Percentiles rank a stretch among this genome's conserved stretches.
phyloP scores from a whole-genome alignment of 1,140 invertebrate genomes.

The Cherax quadricarinatus region DNA sequence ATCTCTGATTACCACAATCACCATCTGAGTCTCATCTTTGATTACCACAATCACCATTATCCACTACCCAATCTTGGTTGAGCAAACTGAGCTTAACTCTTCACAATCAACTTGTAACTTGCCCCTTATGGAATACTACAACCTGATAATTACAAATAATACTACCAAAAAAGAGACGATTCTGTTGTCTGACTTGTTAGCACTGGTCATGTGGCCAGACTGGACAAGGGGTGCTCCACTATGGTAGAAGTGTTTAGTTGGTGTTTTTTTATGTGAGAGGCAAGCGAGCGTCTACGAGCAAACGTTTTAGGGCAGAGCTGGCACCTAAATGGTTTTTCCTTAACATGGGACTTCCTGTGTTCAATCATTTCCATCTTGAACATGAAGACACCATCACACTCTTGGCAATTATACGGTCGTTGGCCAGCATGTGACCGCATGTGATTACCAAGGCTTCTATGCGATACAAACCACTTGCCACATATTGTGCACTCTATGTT shows the following conservation, averaged over 20 bases:
- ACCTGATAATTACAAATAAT: no score
- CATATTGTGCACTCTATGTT: conserved; percentile 84
- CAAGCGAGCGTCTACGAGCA: conserved; percentile 2
- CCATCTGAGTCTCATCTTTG: no score
- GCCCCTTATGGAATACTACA: no score
- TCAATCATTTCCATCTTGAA: conserved; percentile 3
- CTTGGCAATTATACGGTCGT: conserved; percentile 91
- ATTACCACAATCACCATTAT: no score
- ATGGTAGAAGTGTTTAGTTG: background rate
- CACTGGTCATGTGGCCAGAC: no score
- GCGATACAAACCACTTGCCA: conserved; percentile 91
- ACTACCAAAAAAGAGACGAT: no score
- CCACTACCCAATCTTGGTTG: no score
- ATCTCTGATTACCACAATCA: no score
- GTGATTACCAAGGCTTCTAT: conserved; percentile 94
- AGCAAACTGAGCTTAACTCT: no score
- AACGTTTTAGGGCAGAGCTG: background rate
- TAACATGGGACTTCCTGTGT: conserved; percentile 23
- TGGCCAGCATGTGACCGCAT: conserved; percentile 87
- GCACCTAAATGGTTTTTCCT: conserved; percentile 5
- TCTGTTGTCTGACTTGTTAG: no score
- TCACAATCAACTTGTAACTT: no score
- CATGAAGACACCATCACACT: conserved; percentile 86
- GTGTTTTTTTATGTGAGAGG: conserved; percentile 19
- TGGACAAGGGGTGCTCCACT: no score